A percentile compares a stretch with the other conserved stretches of the same genome.
Conservation (phyloP, 2,888 invertebrate genomes). For the Thalpophila matura region DNA sequence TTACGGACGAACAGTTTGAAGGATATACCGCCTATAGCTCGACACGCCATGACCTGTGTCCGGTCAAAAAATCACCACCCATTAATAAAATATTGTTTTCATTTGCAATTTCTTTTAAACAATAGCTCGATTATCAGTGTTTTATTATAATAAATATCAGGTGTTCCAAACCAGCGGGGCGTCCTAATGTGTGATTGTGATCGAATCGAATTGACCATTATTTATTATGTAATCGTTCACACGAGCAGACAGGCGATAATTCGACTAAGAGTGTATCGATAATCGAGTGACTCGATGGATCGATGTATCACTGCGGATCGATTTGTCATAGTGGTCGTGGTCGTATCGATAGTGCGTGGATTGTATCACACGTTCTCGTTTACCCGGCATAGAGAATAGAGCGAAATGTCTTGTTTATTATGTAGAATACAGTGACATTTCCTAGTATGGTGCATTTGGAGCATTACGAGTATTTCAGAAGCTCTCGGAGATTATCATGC, state of each 20-base stretch:
- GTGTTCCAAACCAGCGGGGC: conserved; percentile 65
- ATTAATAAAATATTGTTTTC: conserved; percentile 63
- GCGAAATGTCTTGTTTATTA: conserved; percentile 27
- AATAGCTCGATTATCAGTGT: conserved; percentile 58
- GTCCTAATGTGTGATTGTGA: conserved; percentile 69
- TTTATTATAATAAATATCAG: conserved; percentile 62
- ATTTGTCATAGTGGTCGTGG: conserved; percentile 75
- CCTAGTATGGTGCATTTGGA: conserved; percentile 8
- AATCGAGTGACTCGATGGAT: conserved; percentile 60
- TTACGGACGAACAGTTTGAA: conserved; percentile 52
- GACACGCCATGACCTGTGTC: conserved; percentile 62
- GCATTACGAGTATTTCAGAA: conserved; percentile 8
- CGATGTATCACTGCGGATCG: conserved; percentile 68
- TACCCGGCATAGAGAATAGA: conserved; percentile 21
- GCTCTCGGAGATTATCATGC: neutral
- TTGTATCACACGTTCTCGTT: conserved; percentile 46
- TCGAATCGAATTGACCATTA: conserved; percentile 69
- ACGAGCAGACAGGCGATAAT: conserved; percentile 63
- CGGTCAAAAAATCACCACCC: conserved; percentile 52
- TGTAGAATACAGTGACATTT: conserved; percentile 25
- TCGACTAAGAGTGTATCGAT: conserved; percentile 66
- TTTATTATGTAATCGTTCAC: conserved; percentile 69
- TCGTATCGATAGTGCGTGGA: conserved; percentile 58
- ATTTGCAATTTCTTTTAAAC: conserved; percentile 59
- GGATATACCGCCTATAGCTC: conserved; percentile 56